A percentile compares a stretch with the other conserved stretches of the same genome.
Conservation (phyloP, 2,888 invertebrate species). For the Crossocerus cetratus region DNA sequence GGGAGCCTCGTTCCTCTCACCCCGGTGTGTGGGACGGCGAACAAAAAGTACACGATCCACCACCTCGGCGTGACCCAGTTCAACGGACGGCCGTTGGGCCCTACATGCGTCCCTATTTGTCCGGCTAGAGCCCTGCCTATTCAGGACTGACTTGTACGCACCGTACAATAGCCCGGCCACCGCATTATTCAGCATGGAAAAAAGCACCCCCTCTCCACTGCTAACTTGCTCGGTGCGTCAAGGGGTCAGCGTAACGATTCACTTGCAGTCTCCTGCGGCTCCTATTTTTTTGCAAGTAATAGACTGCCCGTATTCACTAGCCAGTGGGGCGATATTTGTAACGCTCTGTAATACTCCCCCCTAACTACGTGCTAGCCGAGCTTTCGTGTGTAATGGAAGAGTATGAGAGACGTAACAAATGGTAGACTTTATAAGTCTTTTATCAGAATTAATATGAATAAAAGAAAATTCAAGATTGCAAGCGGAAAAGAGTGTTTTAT, state of each 20-base stretch:
- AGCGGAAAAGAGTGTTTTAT: too few relatives aligned
- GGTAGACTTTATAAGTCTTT: too few relatives aligned
- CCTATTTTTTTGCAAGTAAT: slow-evolving; percentile 5
- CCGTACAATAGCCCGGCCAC: slow-evolving; percentile 59
- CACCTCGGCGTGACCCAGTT: slow-evolving; percentile 72
- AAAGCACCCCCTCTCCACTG: slow-evolving; percentile 41
- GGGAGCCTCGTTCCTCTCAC: slow-evolving; percentile 10
- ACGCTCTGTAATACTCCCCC: too few relatives aligned
- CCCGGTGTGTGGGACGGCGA: slow-evolving; percentile 8
- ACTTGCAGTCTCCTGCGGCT: slow-evolving; percentile 37
- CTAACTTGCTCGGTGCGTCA: slow-evolving; percentile 11
- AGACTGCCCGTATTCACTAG: too few relatives aligned
- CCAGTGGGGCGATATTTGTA: too few relatives aligned
- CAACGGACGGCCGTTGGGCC: slow-evolving; percentile 60
- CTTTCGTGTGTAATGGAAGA: too few relatives aligned
- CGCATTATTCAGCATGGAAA: slow-evolving; percentile 57
- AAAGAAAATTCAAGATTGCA: too few relatives aligned
- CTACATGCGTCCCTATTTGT: slow-evolving; percentile 48
- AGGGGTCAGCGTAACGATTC: slow-evolving; percentile 31
- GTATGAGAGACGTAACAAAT: too few relatives aligned
- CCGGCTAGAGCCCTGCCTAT: slow-evolving; percentile 52
- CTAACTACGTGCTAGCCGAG: too few relatives aligned
- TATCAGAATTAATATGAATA: too few relatives aligned
- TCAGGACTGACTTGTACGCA: slow-evolving; percentile 64
- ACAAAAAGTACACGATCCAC: slow-evolving; percentile 61